phyloP scores from a whole-genome alignment of 2,113 vertebrate species.

The Labeo rohita region DNA sequence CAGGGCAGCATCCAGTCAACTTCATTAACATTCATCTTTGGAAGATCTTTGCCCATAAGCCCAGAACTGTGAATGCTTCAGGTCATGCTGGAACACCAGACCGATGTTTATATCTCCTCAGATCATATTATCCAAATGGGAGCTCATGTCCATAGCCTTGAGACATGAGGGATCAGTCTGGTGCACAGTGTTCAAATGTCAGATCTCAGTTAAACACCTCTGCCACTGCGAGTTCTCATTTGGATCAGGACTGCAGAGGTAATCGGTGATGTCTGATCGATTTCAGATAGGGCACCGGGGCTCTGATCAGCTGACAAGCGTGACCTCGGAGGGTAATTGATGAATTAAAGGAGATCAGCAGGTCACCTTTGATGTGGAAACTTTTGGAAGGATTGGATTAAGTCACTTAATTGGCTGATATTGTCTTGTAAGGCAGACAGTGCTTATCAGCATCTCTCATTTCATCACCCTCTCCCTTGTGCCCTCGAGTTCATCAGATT shows the following conservation, averaged over 20 bases:
- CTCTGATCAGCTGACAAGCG: background rate
- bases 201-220: constrained; percentile 10
- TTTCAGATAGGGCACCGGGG: constrained; percentile 40
- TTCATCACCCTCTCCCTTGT: background rate
- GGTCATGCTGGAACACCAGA: background rate
- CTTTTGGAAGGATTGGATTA: constrained; percentile 27
- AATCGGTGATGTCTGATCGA: background rate
- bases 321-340: background rate
- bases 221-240: constrained; percentile 30
- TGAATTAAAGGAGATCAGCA: constrained; percentile 14
- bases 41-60: background rate
- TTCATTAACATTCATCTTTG: background rate
- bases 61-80: background rate
- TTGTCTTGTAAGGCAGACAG: constrained; percentile 11
- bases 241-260: background rate
- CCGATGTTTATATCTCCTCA: background rate
- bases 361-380: constrained; percentile 22
- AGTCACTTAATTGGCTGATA: background rate
- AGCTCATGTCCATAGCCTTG: background rate
- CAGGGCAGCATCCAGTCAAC: background rate
- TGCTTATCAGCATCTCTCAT: constrained; percentile 9
- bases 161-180: constrained; percentile 5
- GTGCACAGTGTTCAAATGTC: constrained; percentile 31
- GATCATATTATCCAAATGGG: background rate
- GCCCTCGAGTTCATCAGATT: constrained; percentile 1